Percentiles rank a stretch among this genome's conserved stretches.
Conservation (phyloP, 92 coral and sea anemone genomes). For the Hydrozoanthus gracilis region DNA sequence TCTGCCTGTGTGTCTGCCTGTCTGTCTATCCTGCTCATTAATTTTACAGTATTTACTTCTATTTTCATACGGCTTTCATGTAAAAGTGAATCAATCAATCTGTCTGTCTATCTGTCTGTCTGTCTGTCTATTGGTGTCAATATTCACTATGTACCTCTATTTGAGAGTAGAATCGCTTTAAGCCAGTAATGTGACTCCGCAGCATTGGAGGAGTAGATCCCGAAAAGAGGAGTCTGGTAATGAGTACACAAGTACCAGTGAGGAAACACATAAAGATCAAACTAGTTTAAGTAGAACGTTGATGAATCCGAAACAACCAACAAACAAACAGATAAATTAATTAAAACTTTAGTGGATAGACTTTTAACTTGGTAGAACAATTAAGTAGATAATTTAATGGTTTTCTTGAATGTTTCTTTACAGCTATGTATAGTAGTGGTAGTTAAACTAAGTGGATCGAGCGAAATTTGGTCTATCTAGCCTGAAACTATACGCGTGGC, state of each 20-base stretch:
- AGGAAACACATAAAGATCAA: too few relatives aligned
- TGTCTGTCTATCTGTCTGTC: too few relatives aligned
- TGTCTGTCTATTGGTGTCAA: background rate
- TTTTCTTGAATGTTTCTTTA: background rate
- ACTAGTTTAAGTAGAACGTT: background rate
- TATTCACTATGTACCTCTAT: conserved; percentile 74
- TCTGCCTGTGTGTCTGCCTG: too few relatives aligned
- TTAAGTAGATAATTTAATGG: background rate
- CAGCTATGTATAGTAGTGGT: background rate
- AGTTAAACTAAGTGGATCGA: background rate
- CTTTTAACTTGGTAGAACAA: background rate
- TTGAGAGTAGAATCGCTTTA: conserved; percentile 93
- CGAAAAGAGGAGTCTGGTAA: conserved; percentile 94
- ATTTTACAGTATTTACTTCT: too few relatives aligned
- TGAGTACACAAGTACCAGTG: background rate
- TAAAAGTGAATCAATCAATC: too few relatives aligned
- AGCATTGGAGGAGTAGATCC: conserved; percentile 94
- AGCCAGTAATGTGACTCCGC: conserved; percentile 97
- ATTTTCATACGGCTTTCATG: too few relatives aligned
- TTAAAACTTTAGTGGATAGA: background rate
- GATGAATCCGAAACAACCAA: background rate
- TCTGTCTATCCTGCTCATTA: too few relatives aligned
- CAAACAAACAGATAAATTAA: background rate
- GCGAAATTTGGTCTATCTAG: background rate
- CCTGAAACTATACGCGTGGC: background rate